Conservation (phyloP, 2,113 vertebrate species). For the Grammomys dolichurus region DNA sequence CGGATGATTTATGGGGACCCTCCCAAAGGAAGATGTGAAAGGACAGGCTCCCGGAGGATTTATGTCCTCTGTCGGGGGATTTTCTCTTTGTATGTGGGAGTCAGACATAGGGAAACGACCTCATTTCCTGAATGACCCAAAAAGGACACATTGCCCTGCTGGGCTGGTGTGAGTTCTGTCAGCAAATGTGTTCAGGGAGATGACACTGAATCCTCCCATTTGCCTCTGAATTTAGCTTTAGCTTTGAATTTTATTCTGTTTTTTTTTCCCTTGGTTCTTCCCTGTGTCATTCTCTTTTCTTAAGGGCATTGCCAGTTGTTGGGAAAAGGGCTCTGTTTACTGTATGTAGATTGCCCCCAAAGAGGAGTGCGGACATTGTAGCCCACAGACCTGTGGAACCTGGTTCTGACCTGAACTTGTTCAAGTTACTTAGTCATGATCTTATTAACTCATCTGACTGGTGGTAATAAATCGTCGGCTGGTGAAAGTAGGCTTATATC, state of each 20-base stretch:
- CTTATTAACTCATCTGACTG: neutral
- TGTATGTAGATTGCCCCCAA: neutral
- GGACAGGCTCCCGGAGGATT: neutral
- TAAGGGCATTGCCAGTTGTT: neutral
- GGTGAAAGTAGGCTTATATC: neutral
- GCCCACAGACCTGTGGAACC: neutral
- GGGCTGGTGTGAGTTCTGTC: neutral
- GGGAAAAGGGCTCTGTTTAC: neutral
- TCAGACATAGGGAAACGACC: constrained; percentile 6
- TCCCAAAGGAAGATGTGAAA: neutral
- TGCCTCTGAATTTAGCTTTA: neutral
- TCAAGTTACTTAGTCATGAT: neutral
- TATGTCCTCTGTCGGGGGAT: neutral
- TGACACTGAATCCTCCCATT: neutral
- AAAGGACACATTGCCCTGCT: neutral
- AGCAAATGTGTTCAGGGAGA: neutral
- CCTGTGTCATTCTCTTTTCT: neutral
- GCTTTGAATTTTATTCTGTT: neutral
- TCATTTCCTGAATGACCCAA: constrained; percentile 74
- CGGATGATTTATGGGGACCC: neutral
- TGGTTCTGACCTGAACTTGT: constrained; percentile 16
- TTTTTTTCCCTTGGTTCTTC: neutral
- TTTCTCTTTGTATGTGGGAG: constrained; percentile 57
- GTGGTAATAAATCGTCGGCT: neutral
- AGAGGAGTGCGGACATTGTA: neutral